Evolutionary conservation across 2,888 invertebrate species (phyloP).

Genomic region (Anodontia alba): DNA sequence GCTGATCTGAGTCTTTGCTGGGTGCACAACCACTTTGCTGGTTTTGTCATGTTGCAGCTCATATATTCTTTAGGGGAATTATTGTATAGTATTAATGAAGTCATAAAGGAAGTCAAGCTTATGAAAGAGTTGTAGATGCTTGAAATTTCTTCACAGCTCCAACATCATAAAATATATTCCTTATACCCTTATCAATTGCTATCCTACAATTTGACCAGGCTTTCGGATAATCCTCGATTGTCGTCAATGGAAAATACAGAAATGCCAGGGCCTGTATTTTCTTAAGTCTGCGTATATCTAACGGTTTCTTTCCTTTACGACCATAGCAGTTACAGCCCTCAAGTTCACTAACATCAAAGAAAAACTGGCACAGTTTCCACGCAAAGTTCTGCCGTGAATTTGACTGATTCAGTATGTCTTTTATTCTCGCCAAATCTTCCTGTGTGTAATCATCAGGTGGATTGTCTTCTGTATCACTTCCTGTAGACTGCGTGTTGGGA

Average conservation of each 20-base stretch:
- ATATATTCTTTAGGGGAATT: too few species aligned
- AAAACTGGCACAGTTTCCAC: slow-evolving; percentile 40
- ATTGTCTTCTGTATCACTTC: neutral
- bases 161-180: neutral
- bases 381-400: slow-evolving; percentile 50
- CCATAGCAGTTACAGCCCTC: slow-evolving; percentile 47
- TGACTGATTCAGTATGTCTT: slow-evolving; percentile 28
- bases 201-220: slow-evolving; percentile 17
- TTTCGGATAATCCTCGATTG: neutral
- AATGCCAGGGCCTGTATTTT: neutral
- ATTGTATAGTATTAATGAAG: too few species aligned
- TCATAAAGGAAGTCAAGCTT: too few species aligned
- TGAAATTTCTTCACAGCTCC: neutral
- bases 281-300: slow-evolving; percentile 1
- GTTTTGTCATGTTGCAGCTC: too few species aligned
- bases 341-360: slow-evolving; percentile 34
- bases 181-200: slow-evolving; percentile 8
- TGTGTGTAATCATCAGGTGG: neutral
- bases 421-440: neutral
- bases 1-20: too few species aligned
- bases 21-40: too few species aligned
- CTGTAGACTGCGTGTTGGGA: neutral
- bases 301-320: slow-evolving; percentile 34
- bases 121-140: neutral
- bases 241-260: neutral